A percentile compares a stretch with the other conserved stretches of the same genome.
phyloP scores from a whole-genome alignment of 2,113 vertebrate species.

The Macrotis lagotis region DNA sequence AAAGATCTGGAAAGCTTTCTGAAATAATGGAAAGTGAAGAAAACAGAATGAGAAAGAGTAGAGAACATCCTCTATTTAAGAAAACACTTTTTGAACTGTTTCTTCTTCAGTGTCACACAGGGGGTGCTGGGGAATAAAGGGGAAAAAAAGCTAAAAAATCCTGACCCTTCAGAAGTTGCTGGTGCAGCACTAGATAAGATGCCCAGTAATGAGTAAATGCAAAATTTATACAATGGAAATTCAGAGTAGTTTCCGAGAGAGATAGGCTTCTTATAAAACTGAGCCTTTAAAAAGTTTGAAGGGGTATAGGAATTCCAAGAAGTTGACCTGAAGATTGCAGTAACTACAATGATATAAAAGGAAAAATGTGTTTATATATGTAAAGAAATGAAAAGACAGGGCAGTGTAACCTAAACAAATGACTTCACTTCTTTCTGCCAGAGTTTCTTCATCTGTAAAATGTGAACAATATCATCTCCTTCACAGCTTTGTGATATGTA shows the following conservation, averaged over 20 bases:
- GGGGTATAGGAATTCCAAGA: neutral
- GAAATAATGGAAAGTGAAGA: neutral
- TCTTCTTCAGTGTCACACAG: neutral
- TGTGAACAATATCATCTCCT: no score
- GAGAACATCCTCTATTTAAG: neutral
- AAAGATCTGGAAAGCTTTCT: neutral
- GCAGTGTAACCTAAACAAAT: neutral
- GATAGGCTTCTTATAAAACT: neutral
- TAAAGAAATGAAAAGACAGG: neutral
- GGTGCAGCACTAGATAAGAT: neutral
- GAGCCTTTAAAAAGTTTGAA: neutral
- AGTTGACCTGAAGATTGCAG: neutral
- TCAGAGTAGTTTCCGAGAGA: neutral
- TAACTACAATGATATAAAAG: neutral
- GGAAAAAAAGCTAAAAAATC: neutral
- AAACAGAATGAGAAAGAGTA: neutral
- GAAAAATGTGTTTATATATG: neutral
- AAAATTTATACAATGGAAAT: neutral
- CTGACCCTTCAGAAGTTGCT: neutral
- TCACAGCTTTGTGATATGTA: no score
- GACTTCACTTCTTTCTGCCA: neutral
- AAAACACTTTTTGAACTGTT: neutral
- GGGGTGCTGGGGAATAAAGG: neutral
- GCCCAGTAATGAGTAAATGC: neutral
- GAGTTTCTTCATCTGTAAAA: neutral